Conservation (phyloP, 2,888 invertebrate species). For the Oscheius onirici region DNA sequence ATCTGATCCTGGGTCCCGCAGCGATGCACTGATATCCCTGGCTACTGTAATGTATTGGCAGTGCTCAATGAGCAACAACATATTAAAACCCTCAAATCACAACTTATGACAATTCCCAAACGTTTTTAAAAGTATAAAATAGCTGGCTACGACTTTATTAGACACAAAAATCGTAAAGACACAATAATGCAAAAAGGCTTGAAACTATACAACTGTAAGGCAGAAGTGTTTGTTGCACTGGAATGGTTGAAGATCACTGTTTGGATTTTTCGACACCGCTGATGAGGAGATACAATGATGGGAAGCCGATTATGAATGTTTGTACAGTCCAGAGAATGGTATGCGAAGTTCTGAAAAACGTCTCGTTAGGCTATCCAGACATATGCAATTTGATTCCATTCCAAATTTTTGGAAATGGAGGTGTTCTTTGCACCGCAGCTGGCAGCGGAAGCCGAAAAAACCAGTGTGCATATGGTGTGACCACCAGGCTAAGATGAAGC, state of each 20-base stretch:
- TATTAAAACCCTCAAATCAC: background rate
- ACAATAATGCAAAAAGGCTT: too few species aligned
- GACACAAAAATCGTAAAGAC: too few species aligned
- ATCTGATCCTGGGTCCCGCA: background rate
- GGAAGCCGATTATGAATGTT: slow-evolving; percentile 31
- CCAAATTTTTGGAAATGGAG: too few species aligned
- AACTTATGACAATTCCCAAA: too few species aligned
- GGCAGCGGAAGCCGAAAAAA: too few species aligned
- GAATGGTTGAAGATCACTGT: slow-evolving; percentile 16
- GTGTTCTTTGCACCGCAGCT: background rate
- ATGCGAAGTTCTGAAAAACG: background rate
- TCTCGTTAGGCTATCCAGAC: too few species aligned
- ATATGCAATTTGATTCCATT: too few species aligned
- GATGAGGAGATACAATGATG: slow-evolving; percentile 26
- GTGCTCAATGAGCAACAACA: background rate
- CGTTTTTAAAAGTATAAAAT: too few species aligned
- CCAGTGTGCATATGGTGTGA: background rate
- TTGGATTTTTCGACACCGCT: slow-evolving; percentile 12
- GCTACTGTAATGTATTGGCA: background rate
- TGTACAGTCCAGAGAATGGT: slow-evolving; percentile 26
- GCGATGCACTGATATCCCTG: background rate
- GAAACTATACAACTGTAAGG: background rate
- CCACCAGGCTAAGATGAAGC: background rate
- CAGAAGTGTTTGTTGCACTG: background rate
- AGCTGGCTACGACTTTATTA: too few species aligned